A percentile compares a stretch with the other conserved stretches of the same genome.
Conservation (phyloP, 1,140 invertebrate genomes). For the Oreohelix idahoensis region DNA sequence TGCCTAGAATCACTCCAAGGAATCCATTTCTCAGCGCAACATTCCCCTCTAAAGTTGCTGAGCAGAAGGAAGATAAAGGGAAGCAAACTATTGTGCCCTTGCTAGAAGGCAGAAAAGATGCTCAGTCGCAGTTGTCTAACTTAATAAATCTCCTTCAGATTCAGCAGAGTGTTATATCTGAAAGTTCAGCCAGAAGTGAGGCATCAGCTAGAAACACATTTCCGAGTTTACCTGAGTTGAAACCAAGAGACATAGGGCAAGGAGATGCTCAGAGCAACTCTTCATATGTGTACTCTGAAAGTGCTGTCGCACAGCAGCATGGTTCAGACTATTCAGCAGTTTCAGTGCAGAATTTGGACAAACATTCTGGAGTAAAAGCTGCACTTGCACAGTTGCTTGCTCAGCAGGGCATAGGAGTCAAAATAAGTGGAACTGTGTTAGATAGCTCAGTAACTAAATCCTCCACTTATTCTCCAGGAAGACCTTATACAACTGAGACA, state of each 20-base stretch:
- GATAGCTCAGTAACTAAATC: background rate
- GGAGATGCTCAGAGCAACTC: background rate
- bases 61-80: slow-evolving; percentile 14
- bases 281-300: background rate
- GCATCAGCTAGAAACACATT: background rate
- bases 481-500: background rate
- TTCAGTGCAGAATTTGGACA: slow-evolving; percentile 45
- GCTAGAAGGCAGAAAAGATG: background rate
- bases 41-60: too few species aligned
- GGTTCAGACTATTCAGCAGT: background rate
- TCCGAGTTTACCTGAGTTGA: background rate
- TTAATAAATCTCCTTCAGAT: slow-evolving; percentile 57
- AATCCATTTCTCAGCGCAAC: background rate
- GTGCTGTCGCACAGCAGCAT: background rate
- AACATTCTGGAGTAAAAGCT: slow-evolving; percentile 76
- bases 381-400: slow-evolving; percentile 76
- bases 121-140: slow-evolving; percentile 63
- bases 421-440: slow-evolving; percentile 40
- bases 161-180: slow-evolving; percentile 34
- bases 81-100: too few species aligned
- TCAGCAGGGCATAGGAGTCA: slow-evolving; percentile 74
- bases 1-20: background rate
- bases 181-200: background rate
- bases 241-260: background rate
- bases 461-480: background rate